Percentiles rank a stretch among this genome's conserved stretches.
Evolutionary conservation across 2,888 invertebrate species (phyloP).

Genomic region (Epistrophe eligans): DNA sequence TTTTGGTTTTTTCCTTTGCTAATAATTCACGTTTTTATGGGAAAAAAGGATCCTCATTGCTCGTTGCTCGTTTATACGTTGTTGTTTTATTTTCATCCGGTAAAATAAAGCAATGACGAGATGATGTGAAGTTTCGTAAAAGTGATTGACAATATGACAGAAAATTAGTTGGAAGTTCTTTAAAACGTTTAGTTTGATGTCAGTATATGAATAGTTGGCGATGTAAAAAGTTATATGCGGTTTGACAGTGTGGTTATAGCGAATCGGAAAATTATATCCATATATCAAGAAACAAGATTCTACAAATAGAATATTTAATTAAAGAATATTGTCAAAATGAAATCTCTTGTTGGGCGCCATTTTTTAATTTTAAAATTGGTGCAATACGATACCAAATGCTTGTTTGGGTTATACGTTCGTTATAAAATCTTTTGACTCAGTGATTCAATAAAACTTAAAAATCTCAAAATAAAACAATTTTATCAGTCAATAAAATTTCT

Average conservation of each 20-base stretch:
- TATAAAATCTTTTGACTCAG: no score
- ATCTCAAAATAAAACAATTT: no score
- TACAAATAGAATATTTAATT: not conserved
- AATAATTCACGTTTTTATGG: constrained; percentile 59
- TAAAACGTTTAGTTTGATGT: constrained; percentile 19
- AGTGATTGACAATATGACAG: constrained; percentile 47
- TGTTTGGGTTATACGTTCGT: not conserved
- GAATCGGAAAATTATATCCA: not conserved
- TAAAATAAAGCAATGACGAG: constrained; percentile 19
- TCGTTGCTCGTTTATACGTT: not conserved
- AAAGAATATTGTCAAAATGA: not conserved
- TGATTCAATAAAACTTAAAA: no score
- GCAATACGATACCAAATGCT: not conserved
- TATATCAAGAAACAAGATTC: no score
- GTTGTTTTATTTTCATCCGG: constrained; percentile 22
- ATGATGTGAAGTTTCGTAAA: constrained; percentile 31
- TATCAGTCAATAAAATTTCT: no score
- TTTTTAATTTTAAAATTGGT: not conserved
- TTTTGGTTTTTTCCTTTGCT: constrained; percentile 53
- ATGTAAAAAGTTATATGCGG: not conserved
- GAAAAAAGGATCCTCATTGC: constrained; percentile 24
- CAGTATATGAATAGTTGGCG: not conserved
- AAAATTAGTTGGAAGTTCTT: constrained; percentile 34
- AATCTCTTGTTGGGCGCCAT: not conserved
- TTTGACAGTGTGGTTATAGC: constrained; percentile 8